A percentile compares a stretch with the other conserved stretches of the same genome.
phyloP scores from a whole-genome alignment of 2,113 vertebrate genomes.

The Rostratula benghalensis region DNA sequence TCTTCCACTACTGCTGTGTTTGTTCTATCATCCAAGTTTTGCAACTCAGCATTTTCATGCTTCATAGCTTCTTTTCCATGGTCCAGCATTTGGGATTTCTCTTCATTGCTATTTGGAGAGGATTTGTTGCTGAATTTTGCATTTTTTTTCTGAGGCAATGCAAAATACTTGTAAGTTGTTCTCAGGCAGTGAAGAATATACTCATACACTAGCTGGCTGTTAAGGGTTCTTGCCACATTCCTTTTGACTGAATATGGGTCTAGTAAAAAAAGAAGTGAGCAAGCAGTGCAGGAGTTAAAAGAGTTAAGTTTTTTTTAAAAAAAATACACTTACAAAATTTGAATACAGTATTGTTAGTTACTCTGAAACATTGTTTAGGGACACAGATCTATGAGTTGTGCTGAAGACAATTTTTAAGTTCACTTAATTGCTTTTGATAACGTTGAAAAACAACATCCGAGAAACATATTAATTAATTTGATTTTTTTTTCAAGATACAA shows the following conservation, averaged over 20 bases:
- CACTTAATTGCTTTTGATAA: neutral
- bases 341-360: neutral
- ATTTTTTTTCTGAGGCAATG: conserved; percentile 76
- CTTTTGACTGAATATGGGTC: conserved; percentile 92
- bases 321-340: neutral
- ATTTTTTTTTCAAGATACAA: neutral
- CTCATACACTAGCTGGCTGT: conserved; percentile 89
- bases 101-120: neutral
- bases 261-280: conserved; percentile 53
- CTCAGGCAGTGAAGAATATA: conserved; percentile 93
- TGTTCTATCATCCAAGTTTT: neutral
- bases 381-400: neutral
- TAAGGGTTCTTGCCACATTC: conserved; percentile 90
- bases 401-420: neutral
- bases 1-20: neutral
- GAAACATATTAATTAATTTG: neutral
- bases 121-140: conserved; percentile 57
- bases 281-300: neutral
- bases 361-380: neutral
- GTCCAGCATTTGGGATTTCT: neutral
- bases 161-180: conserved; percentile 94
- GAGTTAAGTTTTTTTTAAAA: neutral
- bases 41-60: neutral
- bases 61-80: conserved; percentile 26
- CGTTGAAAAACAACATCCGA: neutral